Base-by-base conservation (phyloP, 2,888 invertebrate species). In the Choristoneura rosaceana region DNA sequence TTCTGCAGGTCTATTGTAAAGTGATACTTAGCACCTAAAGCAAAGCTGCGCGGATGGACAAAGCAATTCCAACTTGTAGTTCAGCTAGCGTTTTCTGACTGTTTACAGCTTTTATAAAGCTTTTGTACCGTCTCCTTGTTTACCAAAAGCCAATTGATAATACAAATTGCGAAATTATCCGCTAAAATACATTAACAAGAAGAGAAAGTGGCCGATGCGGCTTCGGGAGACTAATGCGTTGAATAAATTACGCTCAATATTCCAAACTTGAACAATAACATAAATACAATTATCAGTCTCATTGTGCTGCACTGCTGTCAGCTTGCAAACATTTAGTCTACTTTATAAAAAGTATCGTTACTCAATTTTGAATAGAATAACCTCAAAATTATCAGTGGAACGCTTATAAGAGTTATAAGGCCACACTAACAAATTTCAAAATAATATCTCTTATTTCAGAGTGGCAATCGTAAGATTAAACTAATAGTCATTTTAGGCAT, bases 251-350 rank as follows among this genome's bases (percentile, higher is more conserved):
- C 76, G 75, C 75, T 77, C 78, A 79, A 76, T 76, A 76, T 80
- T 77, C 74, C 79, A 82, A 82, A 82, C 81, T 76, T 81, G 74
- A 82, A 80, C 79, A 82, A 77, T 81, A 86, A 87, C 81, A 82
- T 87, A 86, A 89, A 89, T 87, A 90, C 88, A 85, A 84, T 83
- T 83, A 84, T 90, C 91, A 91, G 91, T 91, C 91, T 91, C 90
- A 88, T 25, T 88, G 77, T 82, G 82, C 84, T 83, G 82, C 82
- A 82, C 83, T 84, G 79, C 79, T 81, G 80, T 77, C 73, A 82
- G 78, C 75, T 82, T 80, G 82, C 79, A 80, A 81, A 73, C 70
- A 63, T 73, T 69, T 64, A 60, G 50, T 67, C 45, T 58, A 59
- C n/a, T 60, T 59, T 34, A 43, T 25, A 33, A 71, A n/a, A 50